Percentiles rank a stretch among this genome's conserved stretches.
phyloP scores from a whole-genome alignment of 2,797 vertebrate species.

The Mareca penelope region DNA sequence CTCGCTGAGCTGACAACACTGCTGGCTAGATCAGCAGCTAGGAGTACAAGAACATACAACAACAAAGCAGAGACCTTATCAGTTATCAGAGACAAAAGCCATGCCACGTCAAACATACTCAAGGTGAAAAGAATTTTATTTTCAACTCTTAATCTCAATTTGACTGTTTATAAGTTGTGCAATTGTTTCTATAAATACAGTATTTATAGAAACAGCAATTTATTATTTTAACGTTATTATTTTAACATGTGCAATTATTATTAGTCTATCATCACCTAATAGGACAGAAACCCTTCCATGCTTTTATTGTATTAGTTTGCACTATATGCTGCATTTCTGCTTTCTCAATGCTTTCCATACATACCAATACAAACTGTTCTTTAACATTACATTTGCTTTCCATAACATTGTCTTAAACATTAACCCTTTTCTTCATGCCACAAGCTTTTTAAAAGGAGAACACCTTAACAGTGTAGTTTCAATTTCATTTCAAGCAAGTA shows the following conservation, averaged over 20 bases:
- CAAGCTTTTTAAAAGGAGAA: background rate
- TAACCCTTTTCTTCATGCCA: background rate
- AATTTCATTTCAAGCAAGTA: background rate
- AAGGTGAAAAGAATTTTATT: background rate
- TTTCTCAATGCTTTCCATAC: background rate
- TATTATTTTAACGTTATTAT: background rate
- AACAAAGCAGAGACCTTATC: constrained; percentile 26
- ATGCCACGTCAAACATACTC: background rate
- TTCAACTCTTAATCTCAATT: background rate
- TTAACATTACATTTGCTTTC: background rate
- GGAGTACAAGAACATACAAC: constrained; percentile 11
- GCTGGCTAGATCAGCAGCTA: background rate
- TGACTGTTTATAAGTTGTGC: background rate
- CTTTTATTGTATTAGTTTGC: background rate
- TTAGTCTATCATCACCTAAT: background rate
- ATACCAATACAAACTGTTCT: background rate
- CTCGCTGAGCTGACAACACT: constrained; percentile 31
- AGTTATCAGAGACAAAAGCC: constrained; percentile 25
- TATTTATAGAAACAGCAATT: background rate
- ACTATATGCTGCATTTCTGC: background rate
- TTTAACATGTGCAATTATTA: background rate
- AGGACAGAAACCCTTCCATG: background rate
- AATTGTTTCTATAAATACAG: background rate
- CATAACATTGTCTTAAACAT: background rate
- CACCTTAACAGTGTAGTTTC: background rate